These are phyloP conservation scores for Melanotaenia boesemani DNA, from an alignment of 2,797 vertebrate genomes.

Conservation along the genomic window DNA sequence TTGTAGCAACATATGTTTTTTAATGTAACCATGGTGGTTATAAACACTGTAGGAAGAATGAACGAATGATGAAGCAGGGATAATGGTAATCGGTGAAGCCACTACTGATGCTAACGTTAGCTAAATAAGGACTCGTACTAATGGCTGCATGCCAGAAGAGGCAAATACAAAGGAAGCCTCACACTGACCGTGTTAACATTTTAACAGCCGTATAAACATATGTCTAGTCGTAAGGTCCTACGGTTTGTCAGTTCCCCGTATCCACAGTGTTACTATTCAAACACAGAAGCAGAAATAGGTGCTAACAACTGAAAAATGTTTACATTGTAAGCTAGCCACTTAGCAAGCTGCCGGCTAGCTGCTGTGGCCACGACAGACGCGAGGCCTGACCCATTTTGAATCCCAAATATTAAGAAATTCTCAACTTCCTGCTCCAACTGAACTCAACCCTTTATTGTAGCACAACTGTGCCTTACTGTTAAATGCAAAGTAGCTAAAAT, in stretches of 20 bases:
- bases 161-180: slow-evolving; percentile 80
- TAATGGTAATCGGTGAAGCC: slow-evolving; percentile 46
- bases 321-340: slow-evolving; percentile 77
- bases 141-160: slow-evolving; percentile 83
- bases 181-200: slow-evolving; percentile 43
- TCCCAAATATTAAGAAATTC: slow-evolving; percentile 78
- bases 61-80: slow-evolving; percentile 8
- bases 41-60: neutral
- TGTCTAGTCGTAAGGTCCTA: neutral
- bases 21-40: neutral
- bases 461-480: slow-evolving; percentile 3
- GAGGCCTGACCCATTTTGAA: slow-evolving; percentile 85
- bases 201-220: slow-evolving; percentile 47
- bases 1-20: neutral
- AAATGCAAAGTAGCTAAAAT: neutral
- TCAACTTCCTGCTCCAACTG: slow-evolving; percentile 55
- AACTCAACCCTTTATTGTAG: neutral
- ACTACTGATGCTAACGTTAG: slow-evolving; percentile 68
- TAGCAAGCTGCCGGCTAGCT: slow-evolving; percentile 81
- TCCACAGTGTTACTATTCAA: neutral
- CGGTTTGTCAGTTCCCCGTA: neutral
- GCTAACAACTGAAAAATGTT: slow-evolving; percentile 75
- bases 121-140: slow-evolving; percentile 77
- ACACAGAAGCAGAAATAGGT: slow-evolving; percentile 6
- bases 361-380: slow-evolving; percentile 79